These are phyloP conservation scores for Chascanopsetta lugubris DNA, from an alignment of 2,113 vertebrate genomes.

Conservation along the genomic window DNA sequence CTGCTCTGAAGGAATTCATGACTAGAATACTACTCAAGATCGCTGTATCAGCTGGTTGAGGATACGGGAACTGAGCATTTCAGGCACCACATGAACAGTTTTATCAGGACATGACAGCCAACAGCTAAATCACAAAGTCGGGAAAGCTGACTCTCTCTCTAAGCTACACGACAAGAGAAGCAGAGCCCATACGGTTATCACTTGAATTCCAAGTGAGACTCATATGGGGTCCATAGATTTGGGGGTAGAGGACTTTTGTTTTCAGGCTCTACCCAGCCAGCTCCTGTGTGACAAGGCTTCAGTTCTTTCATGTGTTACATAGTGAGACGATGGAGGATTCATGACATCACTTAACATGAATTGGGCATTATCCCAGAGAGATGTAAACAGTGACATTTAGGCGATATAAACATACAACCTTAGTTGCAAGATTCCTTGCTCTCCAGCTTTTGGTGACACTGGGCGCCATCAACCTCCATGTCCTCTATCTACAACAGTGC, in stretches of 20 bases:
- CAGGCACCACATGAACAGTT: constrained; percentile 64
- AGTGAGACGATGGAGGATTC: constrained; percentile 67
- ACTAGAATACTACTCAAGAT: constrained; percentile 68
- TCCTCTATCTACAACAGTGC: constrained; percentile 77
- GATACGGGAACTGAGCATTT: constrained; percentile 63
- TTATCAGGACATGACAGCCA: constrained; percentile 53
- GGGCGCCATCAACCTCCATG: constrained; percentile 65
- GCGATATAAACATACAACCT: constrained; percentile 72
- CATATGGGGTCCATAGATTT: constrained; percentile 23
- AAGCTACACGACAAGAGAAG: constrained; percentile 51
- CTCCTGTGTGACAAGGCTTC: constrained; percentile 64
- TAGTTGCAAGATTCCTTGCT: constrained; percentile 69
- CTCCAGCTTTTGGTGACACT: constrained; percentile 57
- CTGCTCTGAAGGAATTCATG: constrained; percentile 79
- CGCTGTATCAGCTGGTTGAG: constrained; percentile 49
- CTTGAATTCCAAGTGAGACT: constrained; percentile 39
- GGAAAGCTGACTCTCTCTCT: constrained; percentile 47
- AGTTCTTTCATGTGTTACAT: constrained; percentile 71
- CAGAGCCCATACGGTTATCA: constrained; percentile 41
- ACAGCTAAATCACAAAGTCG: constrained; percentile 58
- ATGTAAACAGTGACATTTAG: constrained; percentile 80
- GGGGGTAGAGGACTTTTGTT: constrained; percentile 44
- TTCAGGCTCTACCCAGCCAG: constrained; percentile 60
- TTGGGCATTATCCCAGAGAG: constrained; percentile 69
- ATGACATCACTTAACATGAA: constrained; percentile 71